Base-by-base conservation (phyloP, 2,797 vertebrate species). In the Lepilemur ruficaudatus region DNA sequence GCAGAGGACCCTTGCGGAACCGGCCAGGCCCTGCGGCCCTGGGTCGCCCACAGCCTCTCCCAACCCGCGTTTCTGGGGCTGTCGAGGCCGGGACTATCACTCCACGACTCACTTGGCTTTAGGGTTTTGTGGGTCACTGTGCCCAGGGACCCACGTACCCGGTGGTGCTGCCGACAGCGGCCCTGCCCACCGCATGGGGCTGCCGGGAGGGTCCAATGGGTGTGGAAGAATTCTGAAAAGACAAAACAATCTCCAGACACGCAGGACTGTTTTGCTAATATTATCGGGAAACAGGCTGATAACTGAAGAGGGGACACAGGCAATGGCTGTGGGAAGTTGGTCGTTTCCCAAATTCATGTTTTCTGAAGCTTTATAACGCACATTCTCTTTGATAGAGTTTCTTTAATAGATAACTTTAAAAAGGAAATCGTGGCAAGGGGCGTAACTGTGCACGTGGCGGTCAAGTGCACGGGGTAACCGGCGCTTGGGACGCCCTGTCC, bases 351-450 rank as follows among this genome's bases (percentile, higher is more conserved):
- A 81, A 73, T 76, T 82, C 10, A 30, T 0, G 52, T 9, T 12
- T 11, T 63, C 78, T 63, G 43, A 65, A 38, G 69, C 14, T 28
- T 82, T 69, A 70, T 59, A 67, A 89, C 28, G n/a, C 30, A 63
- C 13, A 59, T 75, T 82, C 63, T 76, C 50, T 30, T 46, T 38
- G 22, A 65, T 63, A 38, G 25, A 52, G 81, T 43, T 35, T 15
- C 69, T 84, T 75, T 76, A 46, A 76, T 38, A 43, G 35, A n/a
- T 61, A 93, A 92, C 41, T 87, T 82, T 46, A 14, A 80, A 79
- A 95, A 59, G 32, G 70, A 61, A 82, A 82, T 69, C 25, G 32
- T 5, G 13, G 55, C 55, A n/a, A 70, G 32, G 30, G 23, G 20
- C 1, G 0, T 55, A 41, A 35, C 23, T 52, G 43, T 23, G 8